A percentile compares a stretch with the other conserved stretches of the same genome.
Evolutionary conservation across 64 coral and sea anemone genomes (phyloP).

Genomic region (Acropora yongei): DNA sequence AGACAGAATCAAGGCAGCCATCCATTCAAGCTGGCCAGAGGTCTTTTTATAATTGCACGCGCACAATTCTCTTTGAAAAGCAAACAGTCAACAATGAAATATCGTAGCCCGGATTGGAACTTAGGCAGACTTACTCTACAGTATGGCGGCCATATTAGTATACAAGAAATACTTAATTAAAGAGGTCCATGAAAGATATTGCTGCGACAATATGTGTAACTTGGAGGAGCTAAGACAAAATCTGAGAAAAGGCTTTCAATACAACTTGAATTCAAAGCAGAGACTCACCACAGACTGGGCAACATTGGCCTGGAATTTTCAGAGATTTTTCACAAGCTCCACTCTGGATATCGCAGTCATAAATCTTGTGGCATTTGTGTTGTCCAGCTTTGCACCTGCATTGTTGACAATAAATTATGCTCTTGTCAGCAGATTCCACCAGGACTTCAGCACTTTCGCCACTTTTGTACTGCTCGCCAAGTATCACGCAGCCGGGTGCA

Average conservation of each 20-base stretch:
- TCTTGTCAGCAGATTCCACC: conserved; percentile 15
- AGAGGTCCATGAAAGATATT: too few relatives aligned
- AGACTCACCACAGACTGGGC: conserved; percentile 23
- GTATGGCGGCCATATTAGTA: too few relatives aligned
- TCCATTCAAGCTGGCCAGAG: too few relatives aligned
- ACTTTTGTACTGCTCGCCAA: conserved; percentile 8
- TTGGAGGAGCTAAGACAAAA: too few relatives aligned
- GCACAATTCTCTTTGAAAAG: too few relatives aligned
- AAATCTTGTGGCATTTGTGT: conserved; percentile 34
- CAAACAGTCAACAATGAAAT: too few relatives aligned
- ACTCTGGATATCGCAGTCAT: conserved; percentile 32
- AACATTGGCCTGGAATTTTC: conserved; percentile 33
- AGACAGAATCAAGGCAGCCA: not conserved
- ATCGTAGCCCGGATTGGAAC: too few relatives aligned
- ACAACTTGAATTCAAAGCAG: not conserved
- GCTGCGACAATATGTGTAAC: too few relatives aligned
- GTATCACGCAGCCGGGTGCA: conserved; percentile 1
- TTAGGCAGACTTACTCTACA: too few relatives aligned
- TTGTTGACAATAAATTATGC: conserved; percentile 15
- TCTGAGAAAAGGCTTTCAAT: too few relatives aligned
- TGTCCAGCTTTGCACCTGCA: conserved; percentile 17
- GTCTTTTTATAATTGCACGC: too few relatives aligned
- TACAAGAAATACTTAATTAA: too few relatives aligned
- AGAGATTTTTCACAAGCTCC: conserved; percentile 17
- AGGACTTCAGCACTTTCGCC: conserved; percentile 38